Base-by-base conservation (phyloP, 2,888 invertebrate genomes). In the Polydrusus tereticollis region DNA sequence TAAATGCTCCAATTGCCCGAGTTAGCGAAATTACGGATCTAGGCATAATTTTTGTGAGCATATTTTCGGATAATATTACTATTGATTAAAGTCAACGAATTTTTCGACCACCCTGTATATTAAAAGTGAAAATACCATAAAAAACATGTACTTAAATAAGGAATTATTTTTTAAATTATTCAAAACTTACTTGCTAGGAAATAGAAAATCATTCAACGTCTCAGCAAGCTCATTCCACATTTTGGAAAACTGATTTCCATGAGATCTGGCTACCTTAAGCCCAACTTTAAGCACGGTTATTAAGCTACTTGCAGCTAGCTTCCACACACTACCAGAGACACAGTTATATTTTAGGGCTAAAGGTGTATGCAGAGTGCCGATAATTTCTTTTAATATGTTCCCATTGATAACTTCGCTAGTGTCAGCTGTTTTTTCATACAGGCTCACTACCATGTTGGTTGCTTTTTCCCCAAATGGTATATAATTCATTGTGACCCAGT, bases 161-260 rank as follows among this genome's bases (percentile, higher is more conserved):
- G n/a, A 29, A 36, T 36, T n/a, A n/a, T 8, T n/a, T 12, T 8
- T n/a, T 38, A 12, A 38, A 38, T 38, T 59, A 41, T 36, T 10
- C 33, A 52, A 64, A 74, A 38, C 20, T 84, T 85, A 93, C 93
- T 90, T 91, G 81, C 90, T 90, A 7, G 95, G 94, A 83, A 99
- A 99, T 69, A 99, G 88, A 84, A 98, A 98, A 66, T 95, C 94
- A 80, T 98, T 96, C 38, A 99, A 86, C 0, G 96, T 93, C 62
- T 89, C 89, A 0, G 95, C 95, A 69, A 99, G 87, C 78, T 93
- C 93, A 65, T 92, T 90, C 99, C 99, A 99, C 87, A 95, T 93
- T 59, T 88, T 88, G 65, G 88, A 86, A 83, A 94, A 94, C 45
- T 90, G 89, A 75, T 92, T 91, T 38, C 94, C 92, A 80, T 90